Evolutionary conservation across 2,888 invertebrate genomes (phyloP).

Genomic region (Liopterus haemorrhoidalis): DNA sequence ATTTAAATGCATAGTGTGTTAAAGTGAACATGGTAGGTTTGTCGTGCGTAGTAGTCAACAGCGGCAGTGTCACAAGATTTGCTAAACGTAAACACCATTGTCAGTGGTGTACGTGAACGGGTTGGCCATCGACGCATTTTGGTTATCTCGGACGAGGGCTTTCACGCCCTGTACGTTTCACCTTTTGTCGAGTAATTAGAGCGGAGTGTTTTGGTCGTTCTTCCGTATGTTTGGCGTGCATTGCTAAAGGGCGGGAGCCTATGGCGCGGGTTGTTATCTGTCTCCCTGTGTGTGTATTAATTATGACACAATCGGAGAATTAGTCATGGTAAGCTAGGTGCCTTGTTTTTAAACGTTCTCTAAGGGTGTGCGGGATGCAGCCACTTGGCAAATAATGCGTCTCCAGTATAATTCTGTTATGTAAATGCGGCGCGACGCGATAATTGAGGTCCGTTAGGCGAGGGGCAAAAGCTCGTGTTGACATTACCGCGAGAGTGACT

Average conservation of each 20-base stretch:
- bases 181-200: slow-evolving; percentile 1
- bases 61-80: slow-evolving; percentile 1
- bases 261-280: background rate
- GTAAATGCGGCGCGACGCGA: too few relatives aligned
- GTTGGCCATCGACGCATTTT: slow-evolving; percentile 18
- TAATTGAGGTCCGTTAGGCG: too few relatives aligned
- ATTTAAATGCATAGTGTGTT: slow-evolving; percentile 7
- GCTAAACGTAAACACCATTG: too few relatives aligned
- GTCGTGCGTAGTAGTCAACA: background rate
- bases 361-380: too few relatives aligned
- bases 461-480: too few relatives aligned
- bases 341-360: slow-evolving; percentile 21
- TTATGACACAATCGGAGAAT: slow-evolving; percentile 14
- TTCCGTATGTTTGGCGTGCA: background rate
- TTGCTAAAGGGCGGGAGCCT: too few relatives aligned
- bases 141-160: slow-evolving; percentile 21
- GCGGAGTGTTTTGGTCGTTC: background rate
- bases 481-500: too few relatives aligned
- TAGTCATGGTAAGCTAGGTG: slow-evolving; percentile 24
- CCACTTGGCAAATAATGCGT: too few relatives aligned
- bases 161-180: slow-evolving; percentile 19
- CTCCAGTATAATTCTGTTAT: too few relatives aligned
- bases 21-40: slow-evolving; percentile 21
- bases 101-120: slow-evolving; percentile 13
- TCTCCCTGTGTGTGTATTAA: background rate